phyloP scores from a whole-genome alignment of 2,113 vertebrate genomes.

The Pluvialis apricaria region DNA sequence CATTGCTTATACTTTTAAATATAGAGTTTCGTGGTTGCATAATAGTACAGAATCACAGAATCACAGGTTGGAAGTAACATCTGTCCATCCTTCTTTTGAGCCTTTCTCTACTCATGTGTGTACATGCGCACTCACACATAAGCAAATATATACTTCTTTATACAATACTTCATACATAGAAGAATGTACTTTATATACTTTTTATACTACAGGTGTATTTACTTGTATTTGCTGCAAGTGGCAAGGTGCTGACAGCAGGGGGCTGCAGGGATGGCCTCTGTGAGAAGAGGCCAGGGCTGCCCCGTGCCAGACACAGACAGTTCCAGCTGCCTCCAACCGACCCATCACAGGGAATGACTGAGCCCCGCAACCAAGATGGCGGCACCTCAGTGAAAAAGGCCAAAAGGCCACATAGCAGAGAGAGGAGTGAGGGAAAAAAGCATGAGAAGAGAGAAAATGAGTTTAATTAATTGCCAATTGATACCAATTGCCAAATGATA shows the following conservation, averaged over 20 bases:
- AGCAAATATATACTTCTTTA: background rate
- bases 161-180: background rate
- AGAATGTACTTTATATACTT: background rate
- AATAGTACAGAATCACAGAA: background rate
- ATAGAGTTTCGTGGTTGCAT: background rate
- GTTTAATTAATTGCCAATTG: background rate
- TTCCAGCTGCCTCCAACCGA: background rate
- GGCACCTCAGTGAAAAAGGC: accelerated
- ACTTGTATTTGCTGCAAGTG: accelerated
- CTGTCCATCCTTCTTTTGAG: background rate
- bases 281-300: accelerated
- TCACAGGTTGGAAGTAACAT: too few relatives aligned
- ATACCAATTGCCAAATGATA: too few relatives aligned
- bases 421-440: background rate
- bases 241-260: accelerated
- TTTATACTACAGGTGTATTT: background rate
- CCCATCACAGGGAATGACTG: accelerated
- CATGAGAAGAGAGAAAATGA: background rate
- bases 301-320: accelerated
- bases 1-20: background rate
- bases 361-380: accelerated
- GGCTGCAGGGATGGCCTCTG: accelerated
- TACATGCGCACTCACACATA: background rate
- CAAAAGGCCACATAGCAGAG: accelerated
- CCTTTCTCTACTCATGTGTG: background rate